Conservation (phyloP, 1,140 invertebrate genomes). For the Zaprionus nigranus region DNA sequence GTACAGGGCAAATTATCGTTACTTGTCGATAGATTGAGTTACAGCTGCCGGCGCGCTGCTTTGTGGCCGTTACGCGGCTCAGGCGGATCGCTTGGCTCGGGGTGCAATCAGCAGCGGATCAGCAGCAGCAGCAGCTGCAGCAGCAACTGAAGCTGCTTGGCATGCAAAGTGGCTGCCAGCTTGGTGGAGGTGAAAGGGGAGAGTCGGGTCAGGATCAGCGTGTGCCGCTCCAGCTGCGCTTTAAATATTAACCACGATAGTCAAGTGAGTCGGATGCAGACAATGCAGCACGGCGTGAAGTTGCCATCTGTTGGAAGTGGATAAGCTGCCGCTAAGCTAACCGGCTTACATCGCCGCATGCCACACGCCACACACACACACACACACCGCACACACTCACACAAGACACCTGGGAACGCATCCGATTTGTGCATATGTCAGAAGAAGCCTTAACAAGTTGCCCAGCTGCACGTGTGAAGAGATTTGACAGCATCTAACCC, state of each 20-base stretch:
- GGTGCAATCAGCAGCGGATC: conserved; percentile 56
- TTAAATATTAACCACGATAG: conserved; percentile 57
- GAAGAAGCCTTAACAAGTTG: conserved; percentile 64
- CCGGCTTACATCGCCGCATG: conserved; percentile 52
- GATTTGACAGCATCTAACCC: conserved; percentile 46
- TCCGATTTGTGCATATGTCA: conserved; percentile 37
- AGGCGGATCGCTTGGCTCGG: conserved; percentile 16
- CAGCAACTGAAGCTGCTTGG: conserved; percentile 29
- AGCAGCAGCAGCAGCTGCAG: conserved; percentile 1
- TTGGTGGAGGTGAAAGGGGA: not conserved
- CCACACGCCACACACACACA: conserved; percentile 31
- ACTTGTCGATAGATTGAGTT: conserved; percentile 50
- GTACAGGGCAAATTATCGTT: conserved; percentile 21
- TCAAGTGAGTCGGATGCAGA: conserved; percentile 3
- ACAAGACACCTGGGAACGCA: conserved; percentile 30
- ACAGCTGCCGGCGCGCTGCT: conserved; percentile 11
- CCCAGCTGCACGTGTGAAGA: conserved; percentile 67
- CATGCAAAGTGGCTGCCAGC: conserved; percentile 29
- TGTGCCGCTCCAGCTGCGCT: conserved; percentile 54
- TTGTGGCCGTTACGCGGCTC: conserved; percentile 4
- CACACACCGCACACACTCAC: conserved; percentile 32
- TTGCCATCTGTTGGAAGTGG: conserved; percentile 55
- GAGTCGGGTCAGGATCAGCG: conserved; percentile 15
- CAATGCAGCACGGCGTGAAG: not conserved
- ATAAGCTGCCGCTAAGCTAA: conserved; percentile 67